Evolutionary conservation across 2,113 vertebrate species (phyloP), one percentile per base, ranked within the genome.

Genomic region (Formicarius rufipectus): DNA sequence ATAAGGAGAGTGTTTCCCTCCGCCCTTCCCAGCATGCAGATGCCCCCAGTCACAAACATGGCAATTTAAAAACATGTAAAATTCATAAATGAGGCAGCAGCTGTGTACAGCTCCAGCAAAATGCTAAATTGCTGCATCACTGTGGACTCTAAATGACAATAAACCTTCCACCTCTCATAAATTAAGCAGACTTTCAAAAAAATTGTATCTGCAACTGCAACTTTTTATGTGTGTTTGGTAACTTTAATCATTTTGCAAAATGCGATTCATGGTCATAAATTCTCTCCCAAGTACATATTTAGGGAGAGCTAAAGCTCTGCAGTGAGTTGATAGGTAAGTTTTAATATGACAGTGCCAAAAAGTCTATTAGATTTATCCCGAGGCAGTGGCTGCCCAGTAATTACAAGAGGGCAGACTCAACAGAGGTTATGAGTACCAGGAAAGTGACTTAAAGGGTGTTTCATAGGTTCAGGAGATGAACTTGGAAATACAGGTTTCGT

Each of bases 231-330:
- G 97, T 98, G 97, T 97, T 98, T 97, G 97, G 98, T 97, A 98
- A 98, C 98, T 98, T 98, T 97, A 98, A 98, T 98, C 94, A 97
- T 98, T 98, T 98, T 98, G 98, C 97, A 98, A 98, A 98, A 98
- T 98, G 97, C 53, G 74, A 98, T 97, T 98, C 96, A 91, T 97
- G 96, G 97, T 95, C 97, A 95, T 98, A 98, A 98, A 98, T 98
- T 97, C 97, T 97, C 96, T 97, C 93, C 95, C 97, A 97, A 97
- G 96, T 97, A 97, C 96, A 96, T 97, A 98, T 98, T 98, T 98
- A 98, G 97, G 97, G 98, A 98, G 98, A 98, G 97, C 97, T 97
- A 95, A 97, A 98, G 97, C 98, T 97, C 96, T 97, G 97, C 95
- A 96, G 95, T 86, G 96, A 96, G 97, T 94, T 98, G 98, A 98